These are phyloP conservation scores for Lithosia quadra DNA, from an alignment of 2,888 invertebrate genomes.

Conservation along the genomic window DNA sequence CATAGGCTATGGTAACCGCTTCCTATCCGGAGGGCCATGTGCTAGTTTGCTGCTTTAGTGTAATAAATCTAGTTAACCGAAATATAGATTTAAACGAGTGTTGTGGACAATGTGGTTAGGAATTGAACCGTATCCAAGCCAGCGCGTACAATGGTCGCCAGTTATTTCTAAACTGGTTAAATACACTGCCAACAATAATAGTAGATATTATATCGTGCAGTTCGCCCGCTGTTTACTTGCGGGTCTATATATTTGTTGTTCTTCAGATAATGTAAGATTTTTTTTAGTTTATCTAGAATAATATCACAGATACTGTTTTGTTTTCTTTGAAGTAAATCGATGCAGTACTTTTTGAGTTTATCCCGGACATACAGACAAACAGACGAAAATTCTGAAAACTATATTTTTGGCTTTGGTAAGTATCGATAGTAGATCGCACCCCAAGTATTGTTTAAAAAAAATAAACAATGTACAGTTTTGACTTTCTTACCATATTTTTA, in stretches of 20 bases:
- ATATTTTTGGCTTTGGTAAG: too few relatives aligned
- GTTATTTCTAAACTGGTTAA: slow-evolving; percentile 46
- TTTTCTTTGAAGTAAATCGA: too few relatives aligned
- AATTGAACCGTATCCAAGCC: slow-evolving; percentile 46
- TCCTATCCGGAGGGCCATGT: background rate
- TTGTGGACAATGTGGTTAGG: slow-evolving; percentile 15
- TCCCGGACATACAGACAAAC: too few relatives aligned
- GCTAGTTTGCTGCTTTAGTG: background rate
- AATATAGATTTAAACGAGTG: background rate
- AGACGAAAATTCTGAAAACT: too few relatives aligned
- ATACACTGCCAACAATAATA: slow-evolving; percentile 48
- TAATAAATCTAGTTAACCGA: background rate
- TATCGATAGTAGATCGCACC: too few relatives aligned
- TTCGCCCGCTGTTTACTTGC: slow-evolving; percentile 14
- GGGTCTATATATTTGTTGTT: slow-evolving; percentile 10
- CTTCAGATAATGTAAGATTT: slow-evolving; percentile 2
- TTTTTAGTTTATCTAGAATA: background rate
- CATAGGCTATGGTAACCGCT: background rate
- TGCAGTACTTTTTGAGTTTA: too few relatives aligned
- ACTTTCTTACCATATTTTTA: too few relatives aligned
- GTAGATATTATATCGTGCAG: slow-evolving; percentile 27
- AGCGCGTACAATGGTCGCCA: slow-evolving; percentile 35
- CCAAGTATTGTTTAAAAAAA: too few relatives aligned
- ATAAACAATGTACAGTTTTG: too few relatives aligned
- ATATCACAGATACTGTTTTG: background rate